Evolutionary conservation across 1,140 invertebrate species (phyloP).

Genomic region (Papilio machaon): DNA sequence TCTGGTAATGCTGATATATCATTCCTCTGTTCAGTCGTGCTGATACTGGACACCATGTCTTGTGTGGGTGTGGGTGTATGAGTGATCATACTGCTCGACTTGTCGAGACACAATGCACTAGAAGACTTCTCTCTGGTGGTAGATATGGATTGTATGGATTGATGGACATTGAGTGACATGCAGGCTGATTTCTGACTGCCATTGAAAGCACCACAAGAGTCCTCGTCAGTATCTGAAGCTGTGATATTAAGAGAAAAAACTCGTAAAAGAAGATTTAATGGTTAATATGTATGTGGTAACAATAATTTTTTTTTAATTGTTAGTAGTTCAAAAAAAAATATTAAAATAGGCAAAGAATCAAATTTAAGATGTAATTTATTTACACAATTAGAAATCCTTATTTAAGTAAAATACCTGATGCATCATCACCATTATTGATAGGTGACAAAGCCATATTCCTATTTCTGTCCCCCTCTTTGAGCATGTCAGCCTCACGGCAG

Average conservation of each 20-base stretch:
- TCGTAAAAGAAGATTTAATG: neutral
- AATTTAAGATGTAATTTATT: no score
- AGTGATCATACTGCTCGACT: constrained; percentile 74
- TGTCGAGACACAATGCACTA: constrained; percentile 76
- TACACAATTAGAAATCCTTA: no score
- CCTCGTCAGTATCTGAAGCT: constrained; percentile 80
- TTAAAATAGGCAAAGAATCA: no score
- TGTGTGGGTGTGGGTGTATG: constrained; percentile 77
- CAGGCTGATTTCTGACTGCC: constrained; percentile 78
- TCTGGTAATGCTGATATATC: constrained; percentile 77
- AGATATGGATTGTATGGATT: constrained; percentile 74
- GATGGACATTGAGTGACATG: constrained; percentile 76
- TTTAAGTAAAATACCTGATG: constrained; percentile 53
- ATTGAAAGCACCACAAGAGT: constrained; percentile 76
- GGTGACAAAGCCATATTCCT: constrained; percentile 80
- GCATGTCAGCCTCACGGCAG: constrained; percentile 74
- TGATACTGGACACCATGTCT: constrained; percentile 81
- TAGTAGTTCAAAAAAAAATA: no score
- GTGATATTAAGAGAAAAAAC: constrained; percentile 20
- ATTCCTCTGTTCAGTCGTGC: constrained; percentile 77
- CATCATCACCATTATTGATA: constrained; percentile 79
- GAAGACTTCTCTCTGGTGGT: constrained; percentile 76
- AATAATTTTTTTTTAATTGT: no score
- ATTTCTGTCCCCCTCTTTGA: constrained; percentile 69
- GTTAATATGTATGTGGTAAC: no score